Conservation (phyloP, 2,888 invertebrate species). For the Amblyjoppa fuscipennis region DNA sequence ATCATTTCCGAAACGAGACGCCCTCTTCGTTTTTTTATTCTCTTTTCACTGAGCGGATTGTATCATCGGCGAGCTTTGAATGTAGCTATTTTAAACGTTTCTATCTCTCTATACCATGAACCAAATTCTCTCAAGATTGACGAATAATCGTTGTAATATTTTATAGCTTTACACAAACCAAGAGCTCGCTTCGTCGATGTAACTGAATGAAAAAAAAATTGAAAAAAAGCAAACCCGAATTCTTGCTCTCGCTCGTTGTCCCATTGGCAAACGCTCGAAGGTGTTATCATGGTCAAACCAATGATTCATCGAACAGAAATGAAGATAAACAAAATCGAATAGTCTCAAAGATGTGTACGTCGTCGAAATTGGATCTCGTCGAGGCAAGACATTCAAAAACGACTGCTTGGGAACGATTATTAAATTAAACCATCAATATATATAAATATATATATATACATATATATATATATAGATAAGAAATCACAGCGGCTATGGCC, state of each 20-base stretch:
- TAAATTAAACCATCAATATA: slow-evolving; percentile 41
- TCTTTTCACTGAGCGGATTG: slow-evolving; percentile 44
- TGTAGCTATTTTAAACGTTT: slow-evolving; percentile 62
- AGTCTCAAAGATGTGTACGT: slow-evolving; percentile 27
- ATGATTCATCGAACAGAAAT: slow-evolving; percentile 14
- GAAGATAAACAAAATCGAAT: slow-evolving; percentile 17
- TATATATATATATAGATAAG: slow-evolving; percentile 29
- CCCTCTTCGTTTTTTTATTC: slow-evolving; percentile 31
- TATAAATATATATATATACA: slow-evolving; percentile 25
- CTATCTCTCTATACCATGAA: slow-evolving; percentile 43
- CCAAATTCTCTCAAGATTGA: slow-evolving; percentile 67
- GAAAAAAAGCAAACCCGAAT: slow-evolving; percentile 18
- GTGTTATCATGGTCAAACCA: slow-evolving; percentile 31
- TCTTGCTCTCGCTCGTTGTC: slow-evolving; percentile 55
- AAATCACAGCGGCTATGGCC: slow-evolving; percentile 18
- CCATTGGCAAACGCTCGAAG: slow-evolving; percentile 26
- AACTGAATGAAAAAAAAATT: slow-evolving; percentile 43
- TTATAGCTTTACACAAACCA: slow-evolving; percentile 61
- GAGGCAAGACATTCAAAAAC: slow-evolving; percentile 37
- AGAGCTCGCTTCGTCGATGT: slow-evolving; percentile 65
- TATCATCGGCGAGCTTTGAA: slow-evolving; percentile 65
- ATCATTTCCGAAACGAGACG: slow-evolving; percentile 23
- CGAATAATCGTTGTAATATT: slow-evolving; percentile 65
- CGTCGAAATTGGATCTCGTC: slow-evolving; percentile 39
- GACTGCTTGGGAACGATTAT: slow-evolving; percentile 63